Percentiles rank a stretch among this genome's conserved stretches.
Conservation (phyloP, 2,113 vertebrate genomes). For the Leptosomus discolor region DNA sequence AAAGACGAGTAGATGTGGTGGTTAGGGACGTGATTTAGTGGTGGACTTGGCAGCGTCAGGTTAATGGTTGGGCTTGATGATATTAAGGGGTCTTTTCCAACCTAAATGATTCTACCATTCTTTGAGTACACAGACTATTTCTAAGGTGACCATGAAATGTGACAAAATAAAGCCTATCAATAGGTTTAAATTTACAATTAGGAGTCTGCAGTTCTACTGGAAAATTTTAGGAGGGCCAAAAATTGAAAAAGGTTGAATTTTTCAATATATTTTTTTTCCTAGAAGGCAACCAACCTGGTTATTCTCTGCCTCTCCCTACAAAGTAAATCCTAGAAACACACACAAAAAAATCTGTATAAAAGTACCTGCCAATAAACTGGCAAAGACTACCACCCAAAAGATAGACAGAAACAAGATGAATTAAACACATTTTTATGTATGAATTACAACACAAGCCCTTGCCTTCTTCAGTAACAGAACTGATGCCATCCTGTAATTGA, state of each 20-base stretch:
- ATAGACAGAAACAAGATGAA: not conserved
- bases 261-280: too few relatives aligned
- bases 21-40: not conserved
- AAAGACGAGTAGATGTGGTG: not conserved
- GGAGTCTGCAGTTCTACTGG: not conserved
- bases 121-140: not conserved
- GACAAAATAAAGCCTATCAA: not conserved
- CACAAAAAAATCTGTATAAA: not conserved
- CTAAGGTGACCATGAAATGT: not conserved
- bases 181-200: not conserved
- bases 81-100: not conserved
- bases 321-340: not conserved
- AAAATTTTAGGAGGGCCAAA: not conserved
- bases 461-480: not conserved
- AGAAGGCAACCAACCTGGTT: not conserved
- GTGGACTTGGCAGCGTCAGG: not conserved
- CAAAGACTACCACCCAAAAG: not conserved
- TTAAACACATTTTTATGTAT: fast-evolving
- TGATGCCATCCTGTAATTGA: not conserved
- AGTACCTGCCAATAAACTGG: not conserved
- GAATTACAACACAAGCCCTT: not conserved
- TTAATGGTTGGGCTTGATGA: not conserved
- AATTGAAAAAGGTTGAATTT: not conserved
- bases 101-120: not conserved
- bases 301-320: not conserved